Conservation (phyloP, 2,113 vertebrate genomes). For the Polyodon spathula region DNA sequence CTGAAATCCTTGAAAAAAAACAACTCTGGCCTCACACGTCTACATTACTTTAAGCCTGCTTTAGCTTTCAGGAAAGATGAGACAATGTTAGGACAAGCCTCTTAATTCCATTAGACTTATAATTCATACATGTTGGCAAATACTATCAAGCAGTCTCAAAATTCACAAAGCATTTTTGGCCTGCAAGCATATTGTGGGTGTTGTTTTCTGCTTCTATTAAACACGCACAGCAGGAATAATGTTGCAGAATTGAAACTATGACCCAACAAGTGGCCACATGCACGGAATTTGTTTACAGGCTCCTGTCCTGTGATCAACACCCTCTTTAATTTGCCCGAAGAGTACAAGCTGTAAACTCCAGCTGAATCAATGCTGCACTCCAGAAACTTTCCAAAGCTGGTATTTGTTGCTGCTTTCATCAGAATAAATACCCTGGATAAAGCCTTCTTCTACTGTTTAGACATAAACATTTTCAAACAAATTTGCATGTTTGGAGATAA, state of each 20-base stretch:
- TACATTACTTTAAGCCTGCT: constrained; percentile 32
- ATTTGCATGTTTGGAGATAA: background rate
- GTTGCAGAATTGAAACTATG: constrained; percentile 25
- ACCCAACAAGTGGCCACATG: constrained; percentile 27
- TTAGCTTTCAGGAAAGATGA: constrained; percentile 34
- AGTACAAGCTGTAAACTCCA: constrained; percentile 7
- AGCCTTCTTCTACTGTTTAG: background rate
- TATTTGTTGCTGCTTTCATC: background rate
- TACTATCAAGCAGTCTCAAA: constrained; percentile 19
- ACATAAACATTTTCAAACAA: background rate
- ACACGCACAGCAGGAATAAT: constrained; percentile 3
- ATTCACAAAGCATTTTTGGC: constrained; percentile 14
- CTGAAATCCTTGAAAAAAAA: too few relatives aligned
- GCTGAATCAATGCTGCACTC: background rate
- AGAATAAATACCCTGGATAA: background rate
- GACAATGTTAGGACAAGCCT: constrained; percentile 52
- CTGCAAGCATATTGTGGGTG: constrained; percentile 2
- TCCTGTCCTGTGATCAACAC: constrained; percentile 21
- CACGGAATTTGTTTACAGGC: constrained; percentile 26
- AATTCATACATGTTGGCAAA: constrained; percentile 49
- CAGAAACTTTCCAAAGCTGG: background rate
- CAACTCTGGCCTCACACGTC: constrained; percentile 31
- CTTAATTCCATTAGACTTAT: constrained; percentile 56
- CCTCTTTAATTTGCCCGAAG: constrained; percentile 24
- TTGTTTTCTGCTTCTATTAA: constrained; percentile 4